Base-by-base conservation (phyloP, 2,888 invertebrate species). In the Schrankia costaestrigalis region DNA sequence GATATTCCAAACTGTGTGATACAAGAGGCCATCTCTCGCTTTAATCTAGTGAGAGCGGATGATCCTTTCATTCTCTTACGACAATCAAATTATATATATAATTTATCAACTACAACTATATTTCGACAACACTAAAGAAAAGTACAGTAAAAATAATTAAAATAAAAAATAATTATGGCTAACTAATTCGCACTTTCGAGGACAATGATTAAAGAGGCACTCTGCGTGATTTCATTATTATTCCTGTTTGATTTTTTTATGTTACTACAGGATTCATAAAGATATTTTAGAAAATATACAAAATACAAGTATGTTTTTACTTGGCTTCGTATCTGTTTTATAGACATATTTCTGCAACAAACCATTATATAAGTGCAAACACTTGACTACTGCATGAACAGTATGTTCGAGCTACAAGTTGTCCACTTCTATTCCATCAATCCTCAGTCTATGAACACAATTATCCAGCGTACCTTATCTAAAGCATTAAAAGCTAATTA, bases 401-500 rank as follows among this genome's bases (percentile, higher is more conserved):
- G 44, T 46, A 24, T 28, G 43, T 46, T 39, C 14, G 46, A 44
- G 48, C 47, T 48, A 35, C 41, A 31, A 33, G 46, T 41, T 39
- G 41, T 34, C 52, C 49, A 42, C 52, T 46, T 53, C 58, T 26
- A 37, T 48, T 50, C 46, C 55, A 48, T 62, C 66, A 23, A 43
- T 49, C 68, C 66, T 86, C 86, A 84, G 82, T 84, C 85, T 81
- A 80, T 86, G 82, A 86, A 85, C 86, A 86, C 86, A 87, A 84
- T 84, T 74, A 80, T 78, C 78, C 85, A 80, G 80, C 84, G 72
- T 81, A 83, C 76, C 86, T 86, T 86, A 87, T 56, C 85, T 85
- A 86, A 84, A 87, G 86, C 86, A 72, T 85, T 86, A 87, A 52
- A 86, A 86, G 85, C 87, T 87, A 87, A 76, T 74, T 78, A 67